Evolutionary conservation across 2,797 vertebrate species (phyloP).

Genomic region (Microctenopoma steveboyesi): DNA sequence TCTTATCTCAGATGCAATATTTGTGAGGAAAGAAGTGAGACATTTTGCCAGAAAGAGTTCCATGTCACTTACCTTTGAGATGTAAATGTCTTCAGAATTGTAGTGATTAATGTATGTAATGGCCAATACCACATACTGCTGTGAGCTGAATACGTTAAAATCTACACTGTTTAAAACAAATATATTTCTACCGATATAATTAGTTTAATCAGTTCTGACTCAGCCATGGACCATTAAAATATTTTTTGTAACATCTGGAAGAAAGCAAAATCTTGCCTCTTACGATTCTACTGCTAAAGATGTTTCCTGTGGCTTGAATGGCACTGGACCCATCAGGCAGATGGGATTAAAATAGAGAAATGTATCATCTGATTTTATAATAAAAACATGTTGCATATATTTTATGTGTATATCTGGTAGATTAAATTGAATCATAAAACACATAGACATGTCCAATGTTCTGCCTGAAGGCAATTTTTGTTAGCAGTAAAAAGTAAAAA

Average conservation of each 20-base stretch:
- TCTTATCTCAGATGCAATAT: conserved; percentile 21
- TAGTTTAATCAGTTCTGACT: neutral
- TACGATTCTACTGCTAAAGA: neutral
- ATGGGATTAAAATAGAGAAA: neutral
- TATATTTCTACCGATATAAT: neutral
- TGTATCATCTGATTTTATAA: neutral
- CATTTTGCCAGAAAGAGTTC: conserved; percentile 19
- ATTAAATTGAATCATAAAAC: conserved; percentile 11
- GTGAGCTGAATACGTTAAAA: neutral
- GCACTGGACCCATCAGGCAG: neutral
- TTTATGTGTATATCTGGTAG: conserved; percentile 3
- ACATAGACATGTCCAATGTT: conserved; percentile 14
- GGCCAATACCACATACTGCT: neutral
- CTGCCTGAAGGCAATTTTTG: conserved; percentile 42
- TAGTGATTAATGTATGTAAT: conserved; percentile 1
- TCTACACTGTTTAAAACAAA: neutral
- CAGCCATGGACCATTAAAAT: neutral
- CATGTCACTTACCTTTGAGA: neutral
- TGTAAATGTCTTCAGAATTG: neutral
- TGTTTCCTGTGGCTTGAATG: neutral
- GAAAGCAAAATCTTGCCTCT: neutral
- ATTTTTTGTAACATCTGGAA: neutral
- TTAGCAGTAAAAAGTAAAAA: conserved; percentile 4
- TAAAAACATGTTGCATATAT: neutral
- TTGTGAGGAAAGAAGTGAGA: conserved; percentile 15